Base-by-base conservation (phyloP, 2,888 invertebrate genomes). In the Limnephilus marmoratus region DNA sequence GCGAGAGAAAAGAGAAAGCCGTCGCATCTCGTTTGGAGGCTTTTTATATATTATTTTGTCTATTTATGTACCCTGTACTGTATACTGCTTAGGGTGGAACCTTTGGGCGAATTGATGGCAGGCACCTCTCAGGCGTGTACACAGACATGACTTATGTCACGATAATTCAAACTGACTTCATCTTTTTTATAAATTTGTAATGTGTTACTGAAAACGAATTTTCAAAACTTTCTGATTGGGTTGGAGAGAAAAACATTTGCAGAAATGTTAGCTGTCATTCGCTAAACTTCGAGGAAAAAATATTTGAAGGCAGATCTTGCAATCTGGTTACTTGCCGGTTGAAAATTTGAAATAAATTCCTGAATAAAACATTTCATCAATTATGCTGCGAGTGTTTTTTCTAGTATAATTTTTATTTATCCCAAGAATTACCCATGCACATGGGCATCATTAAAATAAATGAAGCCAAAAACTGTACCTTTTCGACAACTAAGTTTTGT, bases 1-100 rank as follows among this genome's bases (percentile, higher is more conserved):
- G 86, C 86, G 86, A n/a, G 86, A 37, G 86, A 45, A 41, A 86
- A 12, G n/a, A 45, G 68, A 87, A 87, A 87, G 68, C 18, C 86
- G 37, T 45, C 83, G 29, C 29, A 45, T 86, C 86, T 86, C 86
- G 45, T 49, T 86, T 45, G n/a, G 86, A 49, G 49, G 86, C 15
- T 11, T 18, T 83, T 83, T 83, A 68, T 68, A 68, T n/a, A 68
- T 68, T 68, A 68, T 68, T 68, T 68, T 7, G 68, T 68, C 68
- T 68, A 24, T 24, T 24, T 68, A 68, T 68, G 68, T 68, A 68
- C 24, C 24, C 11, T 68, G 68, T 24, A n/a, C 9, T 68, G 68
- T 68, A n/a, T 53, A 7, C 5, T 24, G 7, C 18, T 15, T 18
- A 53, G 2, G 68, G 68, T 9, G 9, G n/a, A 9, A 68, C 24